These are phyloP conservation scores for Sceliomorpha sp. DNA, from an alignment of 2,888 invertebrate species.

Conservation along the genomic window DNA sequence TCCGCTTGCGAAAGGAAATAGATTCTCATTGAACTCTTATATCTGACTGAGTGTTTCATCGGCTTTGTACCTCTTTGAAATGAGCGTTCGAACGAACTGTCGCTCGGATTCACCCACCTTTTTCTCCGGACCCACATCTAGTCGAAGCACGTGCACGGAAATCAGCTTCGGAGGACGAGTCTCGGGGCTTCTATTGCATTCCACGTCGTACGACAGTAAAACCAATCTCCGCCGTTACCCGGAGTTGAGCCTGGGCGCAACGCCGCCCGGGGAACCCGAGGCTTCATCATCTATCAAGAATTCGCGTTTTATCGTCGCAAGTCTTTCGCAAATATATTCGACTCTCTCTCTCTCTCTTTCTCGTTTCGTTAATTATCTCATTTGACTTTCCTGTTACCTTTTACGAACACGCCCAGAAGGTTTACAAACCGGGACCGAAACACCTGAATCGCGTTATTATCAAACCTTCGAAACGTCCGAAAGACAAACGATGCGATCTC, in stretches of 20 bases:
- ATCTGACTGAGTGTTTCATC: conserved; percentile 37
- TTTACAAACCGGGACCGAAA: too few species aligned
- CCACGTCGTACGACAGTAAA: conserved; percentile 59
- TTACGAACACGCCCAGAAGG: too few species aligned
- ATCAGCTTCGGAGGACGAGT: conserved; percentile 46
- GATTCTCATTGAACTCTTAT: conserved; percentile 17
- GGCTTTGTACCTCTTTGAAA: conserved; percentile 21
- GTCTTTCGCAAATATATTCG: too few species aligned
- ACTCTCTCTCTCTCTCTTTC: conserved; percentile 23
- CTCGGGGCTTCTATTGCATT: conserved; percentile 66
- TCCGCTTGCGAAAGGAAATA: too few species aligned
- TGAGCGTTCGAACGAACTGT: conserved; percentile 22
- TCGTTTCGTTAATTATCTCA: background rate
- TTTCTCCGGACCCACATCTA: conserved; percentile 40
- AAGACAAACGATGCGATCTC: background rate
- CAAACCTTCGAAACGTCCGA: background rate
- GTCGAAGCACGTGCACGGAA: conserved; percentile 54
- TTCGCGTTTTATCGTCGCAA: conserved; percentile 47
- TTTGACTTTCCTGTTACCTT: too few species aligned
- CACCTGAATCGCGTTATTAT: too few species aligned
- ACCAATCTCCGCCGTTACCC: conserved; percentile 64
- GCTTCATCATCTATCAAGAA: conserved; percentile 46
- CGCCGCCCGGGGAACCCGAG: background rate
- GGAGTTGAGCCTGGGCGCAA: background rate
- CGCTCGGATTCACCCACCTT: conserved; percentile 43